Percentiles rank a stretch among this genome's conserved stretches.
Evolutionary conservation across 1,140 invertebrate genomes (phyloP).

Genomic region (Aphis gossypii): DNA sequence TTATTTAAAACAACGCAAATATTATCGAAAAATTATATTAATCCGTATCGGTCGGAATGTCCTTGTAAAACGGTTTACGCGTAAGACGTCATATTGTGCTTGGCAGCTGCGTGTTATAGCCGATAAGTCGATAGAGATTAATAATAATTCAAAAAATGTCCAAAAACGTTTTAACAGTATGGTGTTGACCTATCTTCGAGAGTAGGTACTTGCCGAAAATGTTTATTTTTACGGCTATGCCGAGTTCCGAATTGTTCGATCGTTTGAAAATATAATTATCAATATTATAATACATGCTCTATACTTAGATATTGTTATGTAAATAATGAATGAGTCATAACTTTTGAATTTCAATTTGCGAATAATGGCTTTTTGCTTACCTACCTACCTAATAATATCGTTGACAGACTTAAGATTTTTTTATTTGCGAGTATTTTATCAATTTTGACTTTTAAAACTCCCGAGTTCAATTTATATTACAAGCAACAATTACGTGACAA

Average conservation of each 20-base stretch:
- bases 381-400: not conserved
- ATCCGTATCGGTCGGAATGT: not conserved
- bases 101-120: not conserved
- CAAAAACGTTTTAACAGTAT: not conserved
- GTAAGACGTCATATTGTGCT: not conserved
- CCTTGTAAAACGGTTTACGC: not conserved
- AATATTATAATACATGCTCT: too few relatives aligned
- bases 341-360: too few relatives aligned
- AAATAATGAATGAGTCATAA: too few relatives aligned
- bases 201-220: too few relatives aligned
- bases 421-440: not conserved
- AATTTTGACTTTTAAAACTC: not conserved
- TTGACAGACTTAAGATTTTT: too few relatives aligned
- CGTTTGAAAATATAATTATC: too few relatives aligned
- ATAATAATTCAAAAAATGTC: too few relatives aligned
- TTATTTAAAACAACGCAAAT: not conserved
- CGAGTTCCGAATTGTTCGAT: too few relatives aligned
- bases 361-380: not conserved
- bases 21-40: not conserved
- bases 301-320: too few relatives aligned
- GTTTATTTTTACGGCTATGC: too few relatives aligned
- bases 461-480: not conserved
- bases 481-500: not conserved
- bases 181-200: not conserved
- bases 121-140: not conserved